Conservation (phyloP, 1,140 invertebrate genomes). For the Eumeta japonica region DNA sequence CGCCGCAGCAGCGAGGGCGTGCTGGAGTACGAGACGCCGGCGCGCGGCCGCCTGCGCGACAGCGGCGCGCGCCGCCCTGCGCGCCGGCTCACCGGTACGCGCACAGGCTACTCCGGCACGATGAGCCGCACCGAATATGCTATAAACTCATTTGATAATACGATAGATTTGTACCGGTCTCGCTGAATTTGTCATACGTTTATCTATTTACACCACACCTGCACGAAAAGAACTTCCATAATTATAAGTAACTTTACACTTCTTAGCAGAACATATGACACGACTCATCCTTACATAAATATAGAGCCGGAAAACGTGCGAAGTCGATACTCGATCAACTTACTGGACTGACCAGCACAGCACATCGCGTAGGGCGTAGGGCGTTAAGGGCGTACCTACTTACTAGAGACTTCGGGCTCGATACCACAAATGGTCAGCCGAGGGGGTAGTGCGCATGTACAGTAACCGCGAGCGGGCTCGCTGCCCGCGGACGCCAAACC, state of each 20-base stretch:
- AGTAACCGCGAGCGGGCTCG: too few species aligned
- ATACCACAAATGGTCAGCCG: too few species aligned
- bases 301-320: too few species aligned
- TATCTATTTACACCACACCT: background rate
- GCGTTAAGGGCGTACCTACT: too few species aligned
- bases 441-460: too few species aligned
- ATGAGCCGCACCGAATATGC: background rate
- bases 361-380: too few species aligned
- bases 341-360: too few species aligned
- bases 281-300: too few species aligned
- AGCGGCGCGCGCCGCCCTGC: conserved; percentile 29
- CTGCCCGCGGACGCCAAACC: too few species aligned
- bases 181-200: background rate
- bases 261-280: background rate
- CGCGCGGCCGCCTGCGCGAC: conserved; percentile 50
- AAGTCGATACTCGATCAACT: too few species aligned
- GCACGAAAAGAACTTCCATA: background rate
- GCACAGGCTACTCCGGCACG: background rate
- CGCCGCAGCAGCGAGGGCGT: conserved; percentile 65
- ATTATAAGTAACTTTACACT: background rate
- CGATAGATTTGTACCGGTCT: background rate
- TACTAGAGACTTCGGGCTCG: too few species aligned
- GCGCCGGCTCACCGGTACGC: conserved; percentile 49
- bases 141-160: background rate
- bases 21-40: conserved; percentile 69